Conservation (phyloP, 2,888 invertebrate species). For the Beris chalybata region DNA sequence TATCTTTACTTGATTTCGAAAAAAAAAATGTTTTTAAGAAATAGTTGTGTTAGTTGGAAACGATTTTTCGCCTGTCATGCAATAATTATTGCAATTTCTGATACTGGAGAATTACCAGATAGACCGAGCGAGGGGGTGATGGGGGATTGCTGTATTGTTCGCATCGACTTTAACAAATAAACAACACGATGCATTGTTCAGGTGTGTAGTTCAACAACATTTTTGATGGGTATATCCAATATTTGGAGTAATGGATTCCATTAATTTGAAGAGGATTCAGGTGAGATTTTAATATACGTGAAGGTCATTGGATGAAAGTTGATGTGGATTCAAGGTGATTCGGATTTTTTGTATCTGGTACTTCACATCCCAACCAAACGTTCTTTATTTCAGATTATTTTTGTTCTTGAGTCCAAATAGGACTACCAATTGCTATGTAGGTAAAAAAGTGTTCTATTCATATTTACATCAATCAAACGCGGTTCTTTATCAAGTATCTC, state of each 20-base stretch:
- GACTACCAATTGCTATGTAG: no score
- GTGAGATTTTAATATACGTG: constrained; percentile 7
- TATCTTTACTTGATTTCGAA: no score
- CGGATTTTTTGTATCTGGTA: no score
- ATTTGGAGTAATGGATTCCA: constrained; percentile 17
- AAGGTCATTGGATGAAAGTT: constrained; percentile 22
- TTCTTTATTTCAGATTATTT: no score
- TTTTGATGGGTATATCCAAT: background rate
- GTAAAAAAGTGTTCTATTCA: no score
- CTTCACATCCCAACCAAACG: no score
- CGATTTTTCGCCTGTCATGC: background rate
- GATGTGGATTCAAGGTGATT: background rate
- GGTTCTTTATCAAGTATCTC: background rate
- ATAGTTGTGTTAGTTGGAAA: background rate
- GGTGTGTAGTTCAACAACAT: constrained; percentile 18
- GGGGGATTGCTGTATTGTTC: background rate
- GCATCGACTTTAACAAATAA: constrained; percentile 9
- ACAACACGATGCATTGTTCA: background rate
- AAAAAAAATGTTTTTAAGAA: no score
- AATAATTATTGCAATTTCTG: no score
- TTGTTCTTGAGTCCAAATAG: no score
- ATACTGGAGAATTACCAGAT: no score
- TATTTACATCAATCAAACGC: background rate
- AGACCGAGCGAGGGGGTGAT: no score
- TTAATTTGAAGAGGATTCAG: constrained; percentile 11